Evolutionary conservation across 2,888 invertebrate genomes (phyloP).

Genomic region (Parasteatoda lunata): DNA sequence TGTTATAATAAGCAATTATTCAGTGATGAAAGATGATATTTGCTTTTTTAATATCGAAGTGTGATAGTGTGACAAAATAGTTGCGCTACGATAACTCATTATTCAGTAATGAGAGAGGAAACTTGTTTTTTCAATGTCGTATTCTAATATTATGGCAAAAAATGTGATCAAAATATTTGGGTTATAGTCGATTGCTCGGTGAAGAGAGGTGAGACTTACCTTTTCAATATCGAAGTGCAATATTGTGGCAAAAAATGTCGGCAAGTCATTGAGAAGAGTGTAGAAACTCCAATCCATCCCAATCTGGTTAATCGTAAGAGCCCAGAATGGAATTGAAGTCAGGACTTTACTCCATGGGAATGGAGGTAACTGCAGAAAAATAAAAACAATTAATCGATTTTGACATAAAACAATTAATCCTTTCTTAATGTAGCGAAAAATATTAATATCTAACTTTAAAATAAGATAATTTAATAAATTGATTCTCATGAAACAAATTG

Average conservation of each 20-base stretch:
- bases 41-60: too few species aligned
- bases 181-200: too few species aligned
- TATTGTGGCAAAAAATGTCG: conserved; percentile 90
- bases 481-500: too few species aligned
- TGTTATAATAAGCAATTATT: too few species aligned
- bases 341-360: conserved; percentile 88
- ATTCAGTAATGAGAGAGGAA: too few species aligned
- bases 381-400: background rate
- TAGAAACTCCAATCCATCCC: conserved; percentile 94
- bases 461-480: background rate
- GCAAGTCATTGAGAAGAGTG: conserved; percentile 86
- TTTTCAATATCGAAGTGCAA: conserved; percentile 87
- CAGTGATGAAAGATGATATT: too few species aligned
- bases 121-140: too few species aligned
- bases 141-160: conserved; percentile 82
- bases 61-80: conserved; percentile 85
- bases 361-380: conserved; percentile 79
- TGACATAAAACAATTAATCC: background rate
- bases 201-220: conserved; percentile 76
- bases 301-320: conserved; percentile 87
- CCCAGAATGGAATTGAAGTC: conserved; percentile 86
- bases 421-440: too few species aligned
- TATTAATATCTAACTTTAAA: background rate
- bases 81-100: too few species aligned
- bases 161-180: conserved; percentile 81